phyloP scores from a whole-genome alignment of 1,140 invertebrate genomes.

The Calephelis nemesis region DNA sequence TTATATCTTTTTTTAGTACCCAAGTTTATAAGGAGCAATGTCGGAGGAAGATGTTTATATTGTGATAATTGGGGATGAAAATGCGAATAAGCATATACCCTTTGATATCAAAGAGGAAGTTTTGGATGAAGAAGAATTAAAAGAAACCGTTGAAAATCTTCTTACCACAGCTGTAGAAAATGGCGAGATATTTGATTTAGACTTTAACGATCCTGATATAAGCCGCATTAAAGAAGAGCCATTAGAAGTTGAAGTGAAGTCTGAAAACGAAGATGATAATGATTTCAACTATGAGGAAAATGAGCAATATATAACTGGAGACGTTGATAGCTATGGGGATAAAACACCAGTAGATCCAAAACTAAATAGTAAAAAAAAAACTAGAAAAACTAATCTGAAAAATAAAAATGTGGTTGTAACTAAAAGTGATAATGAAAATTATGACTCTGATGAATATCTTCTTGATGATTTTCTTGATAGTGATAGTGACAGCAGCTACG shows the following conservation, averaged over 20 bases:
- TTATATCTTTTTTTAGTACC: too few species aligned
- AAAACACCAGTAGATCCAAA: conserved; percentile 28
- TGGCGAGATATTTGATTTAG: conserved; percentile 5
- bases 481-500: not conserved
- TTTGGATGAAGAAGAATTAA: conserved; percentile 33
- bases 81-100: conserved; percentile 21
- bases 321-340: conserved; percentile 26
- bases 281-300: conserved; percentile 27
- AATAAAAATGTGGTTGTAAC: not conserved
- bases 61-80: conserved; percentile 54
- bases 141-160: conserved; percentile 27
- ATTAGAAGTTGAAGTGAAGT: not conserved
- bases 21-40: conserved; percentile 25
- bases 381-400: too few species aligned
- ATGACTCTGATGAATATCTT: conserved; percentile 20
- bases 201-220: conserved; percentile 21
- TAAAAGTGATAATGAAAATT: conserved; percentile 23
- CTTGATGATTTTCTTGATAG: not conserved
- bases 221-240: not conserved
- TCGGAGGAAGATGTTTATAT: conserved; percentile 54
- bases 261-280: conserved; percentile 9
- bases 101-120: conserved; percentile 41
- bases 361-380: not conserved
- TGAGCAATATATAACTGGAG: conserved; percentile 13
- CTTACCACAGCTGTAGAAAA: conserved; percentile 11